Evolutionary conservation across 2,888 invertebrate species (phyloP), one percentile per base, ranked within the genome.

Genomic region (Penaeus monodon): DNA sequence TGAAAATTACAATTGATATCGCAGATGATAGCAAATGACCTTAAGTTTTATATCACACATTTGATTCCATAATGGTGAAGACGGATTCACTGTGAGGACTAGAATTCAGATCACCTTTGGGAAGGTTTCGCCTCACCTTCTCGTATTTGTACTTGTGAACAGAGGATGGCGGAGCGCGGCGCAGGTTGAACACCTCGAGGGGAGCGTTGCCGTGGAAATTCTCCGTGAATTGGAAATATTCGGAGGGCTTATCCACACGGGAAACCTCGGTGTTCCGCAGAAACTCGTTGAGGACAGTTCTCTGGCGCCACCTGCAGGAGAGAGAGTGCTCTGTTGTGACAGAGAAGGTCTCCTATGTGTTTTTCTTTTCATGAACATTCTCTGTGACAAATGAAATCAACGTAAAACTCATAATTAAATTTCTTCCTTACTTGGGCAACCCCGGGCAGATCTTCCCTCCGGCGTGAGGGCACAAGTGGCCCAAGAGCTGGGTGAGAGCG

Each of bases 181-280:
- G 87, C 86, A 91, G 92, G 90, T 92, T 92, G 78, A 92, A 90
- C 65, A 93, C 92, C 86, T 92, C 92, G 76, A 92, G 91, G 4
- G 92, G 92, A 57, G 92, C 91, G 90, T 92, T 92, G 63, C 93
- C 93, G 89, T 91, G 92, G 29, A 93, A 92, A 78, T 91, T 91
- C 8, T 90, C 90, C 1, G 92, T 92, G 90, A 93, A 92, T 64
- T 91, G 90, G 91, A 93, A 93, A 66, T 91, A 91, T 87, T 92
- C 92, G 8, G 91, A 90, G 20, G 91, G 91, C n/a, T 91, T 91
- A 38, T 91, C 91, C 29, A 91, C 91, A 33, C 91, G 90, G 12
- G 91, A 91, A 4, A 91, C 91, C 57, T 91, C 91, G 0, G 92
- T 91, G 87, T 91, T 91, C 64, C 90, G 90, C 10, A 92, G 88